These are phyloP conservation scores for Scaptomyza graminum DNA, from an alignment of 1,140 invertebrate genomes.

Conservation along the genomic window DNA sequence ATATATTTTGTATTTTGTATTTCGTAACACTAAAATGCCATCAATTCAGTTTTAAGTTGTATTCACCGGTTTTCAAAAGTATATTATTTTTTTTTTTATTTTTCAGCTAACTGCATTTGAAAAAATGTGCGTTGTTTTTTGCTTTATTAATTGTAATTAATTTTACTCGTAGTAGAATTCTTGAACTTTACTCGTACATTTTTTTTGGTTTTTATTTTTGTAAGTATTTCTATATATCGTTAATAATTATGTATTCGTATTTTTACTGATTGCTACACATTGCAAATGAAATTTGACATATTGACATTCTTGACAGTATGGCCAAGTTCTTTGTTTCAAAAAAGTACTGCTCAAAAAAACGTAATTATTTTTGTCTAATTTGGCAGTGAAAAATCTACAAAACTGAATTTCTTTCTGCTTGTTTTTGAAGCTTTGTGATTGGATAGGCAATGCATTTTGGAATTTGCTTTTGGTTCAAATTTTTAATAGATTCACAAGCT, in stretches of 20 bases:
- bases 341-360: constrained; percentile 24
- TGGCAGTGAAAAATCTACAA: constrained; percentile 75
- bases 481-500: neutral
- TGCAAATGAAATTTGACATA: constrained; percentile 71
- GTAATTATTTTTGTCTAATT: constrained; percentile 30
- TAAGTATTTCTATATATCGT: constrained; percentile 50
- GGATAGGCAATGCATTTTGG: constrained; percentile 18
- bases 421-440: constrained; percentile 29
- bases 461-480: neutral
- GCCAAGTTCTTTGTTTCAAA: constrained; percentile 27
- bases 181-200: constrained; percentile 44
- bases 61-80: constrained; percentile 46
- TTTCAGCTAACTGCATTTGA: constrained; percentile 35
- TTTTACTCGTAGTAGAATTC: constrained; percentile 38
- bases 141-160: constrained; percentile 32
- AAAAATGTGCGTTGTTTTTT: constrained; percentile 70
- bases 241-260: constrained; percentile 61
- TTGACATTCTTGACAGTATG: constrained; percentile 16
- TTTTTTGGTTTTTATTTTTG: constrained; percentile 23
- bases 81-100: constrained; percentile 22
- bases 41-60: constrained; percentile 73
- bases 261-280: constrained; percentile 75
- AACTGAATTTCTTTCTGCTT: constrained; percentile 50
- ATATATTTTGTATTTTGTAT: constrained; percentile 47
- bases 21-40: constrained; percentile 72